A percentile compares a stretch with the other conserved stretches of the same genome.
These are phyloP conservation scores for Gymnocephalus cernua DNA, from an alignment of 2,113 vertebrate species.

Conservation along the genomic window DNA sequence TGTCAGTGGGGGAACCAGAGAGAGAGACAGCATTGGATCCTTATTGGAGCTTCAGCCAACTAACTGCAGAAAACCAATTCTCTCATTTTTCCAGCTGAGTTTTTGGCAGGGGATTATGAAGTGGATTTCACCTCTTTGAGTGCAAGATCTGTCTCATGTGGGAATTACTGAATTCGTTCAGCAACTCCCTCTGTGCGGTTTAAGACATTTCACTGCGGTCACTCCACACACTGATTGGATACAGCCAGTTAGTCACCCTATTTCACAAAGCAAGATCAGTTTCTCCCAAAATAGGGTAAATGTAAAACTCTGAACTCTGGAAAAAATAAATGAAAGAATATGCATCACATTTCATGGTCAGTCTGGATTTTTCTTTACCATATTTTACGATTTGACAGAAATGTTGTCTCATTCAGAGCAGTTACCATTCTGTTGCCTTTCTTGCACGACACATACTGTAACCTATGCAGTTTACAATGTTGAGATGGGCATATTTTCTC, in stretches of 20 bases:
- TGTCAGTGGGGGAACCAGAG: slow-evolving; percentile 15
- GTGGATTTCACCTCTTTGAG: slow-evolving; percentile 66
- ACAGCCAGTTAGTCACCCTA: slow-evolving; percentile 65
- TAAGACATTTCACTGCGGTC: slow-evolving; percentile 55
- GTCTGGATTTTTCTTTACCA: not conserved
- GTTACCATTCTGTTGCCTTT: not conserved
- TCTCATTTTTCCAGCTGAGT: slow-evolving; percentile 59
- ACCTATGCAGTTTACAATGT: no score
- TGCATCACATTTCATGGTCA: slow-evolving; percentile 9
- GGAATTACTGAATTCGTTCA: slow-evolving; percentile 75
- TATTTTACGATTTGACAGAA: slow-evolving; percentile 4
- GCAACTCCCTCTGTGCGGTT: slow-evolving; percentile 51
- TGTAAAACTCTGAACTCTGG: slow-evolving; percentile 12
- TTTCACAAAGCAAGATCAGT: slow-evolving; percentile 47
- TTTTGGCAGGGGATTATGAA: slow-evolving; percentile 68
- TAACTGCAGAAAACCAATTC: slow-evolving; percentile 63
- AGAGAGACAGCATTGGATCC: slow-evolving; percentile 18
- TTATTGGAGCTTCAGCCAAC: slow-evolving; percentile 42
- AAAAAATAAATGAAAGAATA: slow-evolving; percentile 26
- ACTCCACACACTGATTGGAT: slow-evolving; percentile 61
- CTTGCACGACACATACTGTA: no score
- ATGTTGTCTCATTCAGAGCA: not conserved
- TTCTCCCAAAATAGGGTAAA: slow-evolving; percentile 17
- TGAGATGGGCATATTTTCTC: no score
- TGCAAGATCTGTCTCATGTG: slow-evolving; percentile 57